Percentiles rank a stretch among this genome's conserved stretches.
phyloP scores from a whole-genome alignment of 2,888 invertebrate genomes.

The Proisotoma minuta region DNA sequence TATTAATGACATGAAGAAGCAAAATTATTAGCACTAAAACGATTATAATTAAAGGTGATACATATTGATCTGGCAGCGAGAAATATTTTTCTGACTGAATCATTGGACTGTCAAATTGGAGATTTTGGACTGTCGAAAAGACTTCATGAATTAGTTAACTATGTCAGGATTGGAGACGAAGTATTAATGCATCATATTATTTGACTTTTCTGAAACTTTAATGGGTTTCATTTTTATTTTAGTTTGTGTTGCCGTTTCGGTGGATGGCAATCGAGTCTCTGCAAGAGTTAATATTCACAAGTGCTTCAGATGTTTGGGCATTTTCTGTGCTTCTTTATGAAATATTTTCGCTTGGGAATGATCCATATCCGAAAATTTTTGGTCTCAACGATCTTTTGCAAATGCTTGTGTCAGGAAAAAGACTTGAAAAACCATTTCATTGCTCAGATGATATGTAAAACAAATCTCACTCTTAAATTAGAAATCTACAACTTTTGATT shows the following conservation, averaged over 20 bases:
- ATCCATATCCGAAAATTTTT: background rate
- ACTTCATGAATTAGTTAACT: constrained; percentile 8
- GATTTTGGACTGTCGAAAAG: constrained; percentile 14
- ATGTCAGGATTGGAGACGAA: constrained; percentile 13
- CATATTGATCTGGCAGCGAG: constrained; percentile 18
- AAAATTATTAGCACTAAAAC: too few relatives aligned
- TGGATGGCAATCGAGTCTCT: constrained; percentile 15
- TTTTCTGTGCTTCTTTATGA: constrained; percentile 6
- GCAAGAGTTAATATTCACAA: constrained; percentile 7
- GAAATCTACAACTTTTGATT: background rate
- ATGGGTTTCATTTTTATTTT: background rate
- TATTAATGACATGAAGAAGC: background rate
- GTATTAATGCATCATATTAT: background rate
- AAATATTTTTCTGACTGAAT: constrained; percentile 12
- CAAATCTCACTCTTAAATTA: background rate
- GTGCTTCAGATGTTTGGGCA: constrained; percentile 10
- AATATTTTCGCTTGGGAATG: constrained; percentile 10
- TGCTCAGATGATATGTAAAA: constrained; percentile 10
- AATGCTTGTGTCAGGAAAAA: background rate
- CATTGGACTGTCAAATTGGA: constrained; percentile 11
- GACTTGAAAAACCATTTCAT: constrained; percentile 9
- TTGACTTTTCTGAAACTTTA: background rate
- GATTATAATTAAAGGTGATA: constrained; percentile 9
- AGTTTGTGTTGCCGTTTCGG: constrained; percentile 15
- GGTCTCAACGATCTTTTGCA: background rate